These are phyloP conservation scores for Zosterops pallidus DNA, from an alignment of 2,113 vertebrate genomes.

Conservation along the genomic window DNA sequence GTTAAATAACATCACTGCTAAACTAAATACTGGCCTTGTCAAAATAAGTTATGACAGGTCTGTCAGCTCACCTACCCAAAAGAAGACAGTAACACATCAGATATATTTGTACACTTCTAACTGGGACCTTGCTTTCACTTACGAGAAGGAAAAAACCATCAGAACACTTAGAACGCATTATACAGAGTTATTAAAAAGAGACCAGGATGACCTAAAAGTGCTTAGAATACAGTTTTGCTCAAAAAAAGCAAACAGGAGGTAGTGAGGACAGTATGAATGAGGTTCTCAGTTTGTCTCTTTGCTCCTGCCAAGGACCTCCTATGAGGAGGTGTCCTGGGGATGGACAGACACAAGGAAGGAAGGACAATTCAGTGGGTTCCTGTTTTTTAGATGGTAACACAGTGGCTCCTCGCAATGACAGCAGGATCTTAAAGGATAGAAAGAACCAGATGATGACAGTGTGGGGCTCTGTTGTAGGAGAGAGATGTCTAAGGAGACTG, in stretches of 20 bases:
- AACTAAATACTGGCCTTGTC: background rate
- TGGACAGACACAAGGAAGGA: background rate
- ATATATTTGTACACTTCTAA: background rate
- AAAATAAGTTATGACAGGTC: background rate
- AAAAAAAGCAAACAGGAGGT: background rate
- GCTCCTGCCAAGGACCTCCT: background rate
- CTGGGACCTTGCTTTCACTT: background rate
- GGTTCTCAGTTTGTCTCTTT: background rate
- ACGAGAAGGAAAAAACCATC: accelerated
- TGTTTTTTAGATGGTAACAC: background rate
- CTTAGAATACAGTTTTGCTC: background rate
- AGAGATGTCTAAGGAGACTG: background rate
- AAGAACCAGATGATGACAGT: background rate
- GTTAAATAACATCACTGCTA: background rate
- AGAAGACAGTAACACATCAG: background rate
- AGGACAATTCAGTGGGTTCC: background rate
- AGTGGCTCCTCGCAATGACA: background rate
- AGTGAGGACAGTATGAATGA: background rate
- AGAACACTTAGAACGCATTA: background rate
- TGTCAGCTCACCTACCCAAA: background rate
- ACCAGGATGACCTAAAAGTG: background rate
- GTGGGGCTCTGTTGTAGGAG: background rate
- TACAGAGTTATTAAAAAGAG: background rate
- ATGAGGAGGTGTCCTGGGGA: background rate
- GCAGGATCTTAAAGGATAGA: background rate